Base-by-base conservation (phyloP, 2,113 vertebrate genomes). In the Tautogolabrus adspersus region DNA sequence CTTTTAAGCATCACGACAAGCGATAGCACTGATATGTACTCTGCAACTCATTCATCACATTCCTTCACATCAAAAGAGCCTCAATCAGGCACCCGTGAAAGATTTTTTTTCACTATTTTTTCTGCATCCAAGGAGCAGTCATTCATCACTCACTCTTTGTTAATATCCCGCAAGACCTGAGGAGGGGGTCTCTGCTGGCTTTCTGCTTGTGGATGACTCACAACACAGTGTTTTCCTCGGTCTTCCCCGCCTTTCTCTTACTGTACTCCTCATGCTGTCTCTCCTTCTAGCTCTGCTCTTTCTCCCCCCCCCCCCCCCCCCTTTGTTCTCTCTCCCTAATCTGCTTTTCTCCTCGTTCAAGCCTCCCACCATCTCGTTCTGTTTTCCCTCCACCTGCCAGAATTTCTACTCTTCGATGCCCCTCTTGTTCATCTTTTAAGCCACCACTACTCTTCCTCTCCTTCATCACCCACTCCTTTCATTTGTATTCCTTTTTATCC, bases 121-220 rank as follows among this genome's bases (percentile, higher is more conserved):
- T 61, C 56, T 63, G 42, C 26, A 54, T 70, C 42, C 52, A 40
- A 61, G 47, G 22, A 76, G 47, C 59, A 77, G 55, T 69, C 75
- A 79, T 83, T 75, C 79, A 83, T 87, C 54, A 68, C 64, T 62
- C 58, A 59, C 40, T 77, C 75, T 81, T 59, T 82, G 70, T 56
- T 84, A 82, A 59, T 37, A 64, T 83, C 77, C 72, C 72, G 37
- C 46, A 67, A 81, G 72, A 46, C 80, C 22, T 66, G 26, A 59
- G 34, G 66, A 83, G 56, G 74, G 59, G 72, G 76, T 62, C 44
- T 77, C 57, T 69, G 37, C 52, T 66, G 37, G 38, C 68, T 75
- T 49, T 86, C 64, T 77, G 77, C 75, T 82, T 51, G 26, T 49
- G 34, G 66, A 83, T 83, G 88, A 87, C 63, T 90, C 86, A 89